phyloP scores from a whole-genome alignment of 2,888 invertebrate genomes.

The Aphidoletes aphidimyza region DNA sequence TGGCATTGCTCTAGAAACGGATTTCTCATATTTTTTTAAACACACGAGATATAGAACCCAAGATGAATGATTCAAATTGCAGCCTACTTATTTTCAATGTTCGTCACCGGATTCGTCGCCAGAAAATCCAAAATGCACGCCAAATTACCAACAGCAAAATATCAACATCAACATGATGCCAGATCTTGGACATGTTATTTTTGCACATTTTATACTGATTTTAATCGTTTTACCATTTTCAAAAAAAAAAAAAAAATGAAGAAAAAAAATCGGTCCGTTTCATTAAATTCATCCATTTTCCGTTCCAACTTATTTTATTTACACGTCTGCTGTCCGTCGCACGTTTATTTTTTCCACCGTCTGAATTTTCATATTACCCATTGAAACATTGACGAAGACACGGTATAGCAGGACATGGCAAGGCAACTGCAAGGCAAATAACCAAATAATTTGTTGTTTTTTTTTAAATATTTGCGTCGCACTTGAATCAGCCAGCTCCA shows the following conservation, averaged over 20 bases:
- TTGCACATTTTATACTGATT: neutral
- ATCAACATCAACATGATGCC: neutral
- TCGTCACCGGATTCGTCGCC: neutral
- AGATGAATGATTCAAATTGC: neutral
- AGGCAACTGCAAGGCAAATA: neutral
- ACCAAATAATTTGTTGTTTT: conserved; percentile 23
- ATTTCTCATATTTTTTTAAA: neutral
- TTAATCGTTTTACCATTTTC: conserved; percentile 7
- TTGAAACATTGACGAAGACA: neutral
- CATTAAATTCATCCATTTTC: neutral
- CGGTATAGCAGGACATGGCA: neutral
- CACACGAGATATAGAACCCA: neutral
- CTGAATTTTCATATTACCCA: neutral
- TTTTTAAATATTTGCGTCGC: conserved; percentile 43
- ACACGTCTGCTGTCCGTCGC: neutral
- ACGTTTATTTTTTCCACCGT: neutral
- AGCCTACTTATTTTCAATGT: conserved; percentile 42
- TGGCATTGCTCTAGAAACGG: conserved; percentile 42
- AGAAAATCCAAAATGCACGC: conserved; percentile 24
- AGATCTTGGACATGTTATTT: neutral
- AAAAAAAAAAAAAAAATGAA: too few relatives aligned
- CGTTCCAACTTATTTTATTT: neutral
- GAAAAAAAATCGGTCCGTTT: neutral
- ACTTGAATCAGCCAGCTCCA: conserved; percentile 3
- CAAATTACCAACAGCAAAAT: neutral